Evolutionary conservation across 2,113 vertebrate species (phyloP).

Genomic region (Speoplatyrhinus poulsoni): DNA sequence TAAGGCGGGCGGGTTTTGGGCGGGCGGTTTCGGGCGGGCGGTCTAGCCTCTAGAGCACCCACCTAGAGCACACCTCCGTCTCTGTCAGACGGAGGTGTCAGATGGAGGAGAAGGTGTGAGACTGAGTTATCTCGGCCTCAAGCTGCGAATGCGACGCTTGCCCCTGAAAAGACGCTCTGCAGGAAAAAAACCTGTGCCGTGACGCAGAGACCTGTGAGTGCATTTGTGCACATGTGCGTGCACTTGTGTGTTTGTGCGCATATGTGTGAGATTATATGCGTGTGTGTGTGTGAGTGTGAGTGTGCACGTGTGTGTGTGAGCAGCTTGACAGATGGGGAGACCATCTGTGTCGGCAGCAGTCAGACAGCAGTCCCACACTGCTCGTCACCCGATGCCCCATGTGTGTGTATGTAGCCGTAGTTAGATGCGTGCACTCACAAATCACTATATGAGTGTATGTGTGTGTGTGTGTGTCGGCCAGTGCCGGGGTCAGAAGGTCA

Average conservation of each 20-base stretch:
- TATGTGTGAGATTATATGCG: not conserved
- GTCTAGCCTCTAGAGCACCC: no score
- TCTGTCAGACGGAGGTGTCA: no score
- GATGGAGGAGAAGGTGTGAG: slow-evolving; percentile 31
- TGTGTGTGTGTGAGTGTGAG: slow-evolving; percentile 24
- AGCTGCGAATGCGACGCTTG: not conserved
- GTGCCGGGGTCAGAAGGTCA: not conserved
- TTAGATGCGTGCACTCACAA: slow-evolving; percentile 6
- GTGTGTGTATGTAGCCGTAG: slow-evolving; percentile 17
- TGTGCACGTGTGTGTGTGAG: slow-evolving; percentile 32
- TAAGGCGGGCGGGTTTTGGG: no score
- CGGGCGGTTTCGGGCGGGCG: no score
- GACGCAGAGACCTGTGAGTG: slow-evolving; percentile 42
- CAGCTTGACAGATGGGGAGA: slow-evolving; percentile 48
- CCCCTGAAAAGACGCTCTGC: slow-evolving; percentile 16
- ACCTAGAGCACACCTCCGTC: no score
- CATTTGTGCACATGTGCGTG: not conserved
- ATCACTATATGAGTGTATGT: slow-evolving; percentile 8
- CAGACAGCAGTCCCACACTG: slow-evolving; percentile 30
- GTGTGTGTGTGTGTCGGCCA: slow-evolving; percentile 17
- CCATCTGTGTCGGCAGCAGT: slow-evolving; percentile 61
- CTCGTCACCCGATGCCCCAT: slow-evolving; percentile 33
- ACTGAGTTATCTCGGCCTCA: slow-evolving; percentile 30
- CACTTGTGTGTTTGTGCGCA: slow-evolving; percentile 30
- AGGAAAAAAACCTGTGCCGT: slow-evolving; percentile 18